Evolutionary conservation across 2,113 vertebrate genomes (phyloP), one percentile per base, ranked within the genome.

Genomic region (Indicator maculatus): DNA sequence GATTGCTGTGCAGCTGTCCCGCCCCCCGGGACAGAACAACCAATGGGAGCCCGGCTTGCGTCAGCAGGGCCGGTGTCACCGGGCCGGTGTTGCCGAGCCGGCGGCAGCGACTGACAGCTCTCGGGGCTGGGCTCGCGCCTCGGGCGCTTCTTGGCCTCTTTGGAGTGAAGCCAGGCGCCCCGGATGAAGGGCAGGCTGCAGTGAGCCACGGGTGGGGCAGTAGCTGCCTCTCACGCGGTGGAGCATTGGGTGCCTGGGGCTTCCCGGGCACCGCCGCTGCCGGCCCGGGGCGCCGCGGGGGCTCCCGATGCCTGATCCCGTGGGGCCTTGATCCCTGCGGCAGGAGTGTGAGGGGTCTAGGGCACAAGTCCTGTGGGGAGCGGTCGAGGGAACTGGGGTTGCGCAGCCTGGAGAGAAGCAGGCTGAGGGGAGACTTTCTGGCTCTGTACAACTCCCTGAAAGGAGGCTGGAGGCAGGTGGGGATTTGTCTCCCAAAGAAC

Each of bases 21-120:
- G 36, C 88, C 83, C 10, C 16, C 21, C 12, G 2, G 7, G 9
- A 0, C 8, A 6, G 5, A 3, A 4, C 39, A 58, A 3, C 88
- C 78, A 91, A 78, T 93, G 70, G 41, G 12, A 1, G 18, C 56
- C 5, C 26, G 12, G 9, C 4, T 2, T 7, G 8, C 19, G 13
- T 12, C 2, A 3, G 31, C 12, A 17, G 50, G 33, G 33, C 7
- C 12, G 33, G 61, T 26, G 61, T 24, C 38, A 5, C 23, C 13
- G 45, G 45, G 17, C 17, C 9, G 17, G 45, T 45, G 45, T 36
- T 45, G 45, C 45, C 13, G 45, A 45, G 26, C 53, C 11, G 50
- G 18, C 17, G 23, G 50, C 50, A 24, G 23, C 17, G 23, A 23
- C 20, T 12, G 58, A 20, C 56, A 13, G 33, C 16, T 16, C 14